Conservation (phyloP, 2,797 vertebrate species). For the Danio tinwini region DNA sequence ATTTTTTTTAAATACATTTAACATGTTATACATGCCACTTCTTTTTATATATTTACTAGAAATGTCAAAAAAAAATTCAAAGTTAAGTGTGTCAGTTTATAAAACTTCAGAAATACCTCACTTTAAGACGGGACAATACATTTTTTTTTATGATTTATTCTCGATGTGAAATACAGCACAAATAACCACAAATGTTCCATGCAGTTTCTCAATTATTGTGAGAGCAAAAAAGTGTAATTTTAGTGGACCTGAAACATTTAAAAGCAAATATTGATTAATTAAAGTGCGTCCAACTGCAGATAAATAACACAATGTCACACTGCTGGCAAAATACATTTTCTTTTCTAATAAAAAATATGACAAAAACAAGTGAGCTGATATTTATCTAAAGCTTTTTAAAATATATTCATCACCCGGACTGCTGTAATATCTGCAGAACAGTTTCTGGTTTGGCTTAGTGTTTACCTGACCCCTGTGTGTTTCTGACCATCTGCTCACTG, state of each 20-base stretch:
- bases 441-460: background rate
- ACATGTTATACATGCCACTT: too few relatives aligned
- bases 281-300: background rate
- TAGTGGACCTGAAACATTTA: background rate
- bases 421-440: background rate
- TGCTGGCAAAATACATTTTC: background rate
- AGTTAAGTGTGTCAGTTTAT: too few relatives aligned
- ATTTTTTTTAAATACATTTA: too few relatives aligned
- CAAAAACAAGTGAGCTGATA: background rate
- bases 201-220: background rate
- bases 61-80: too few relatives aligned
- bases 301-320: background rate
- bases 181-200: background rate
- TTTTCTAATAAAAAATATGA: background rate
- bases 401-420: background rate
- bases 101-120: too few relatives aligned
- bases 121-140: too few relatives aligned
- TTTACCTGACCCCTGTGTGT: constrained; percentile 16
- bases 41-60: too few relatives aligned
- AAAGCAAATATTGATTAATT: background rate
- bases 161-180: background rate
- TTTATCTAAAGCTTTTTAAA: background rate
- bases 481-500: constrained; percentile 62
- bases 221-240: background rate
- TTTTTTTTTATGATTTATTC: too few relatives aligned